These are phyloP conservation scores for Scophthalmus maximus DNA, from an alignment of 2,113 vertebrate species.

Conservation along the genomic window DNA sequence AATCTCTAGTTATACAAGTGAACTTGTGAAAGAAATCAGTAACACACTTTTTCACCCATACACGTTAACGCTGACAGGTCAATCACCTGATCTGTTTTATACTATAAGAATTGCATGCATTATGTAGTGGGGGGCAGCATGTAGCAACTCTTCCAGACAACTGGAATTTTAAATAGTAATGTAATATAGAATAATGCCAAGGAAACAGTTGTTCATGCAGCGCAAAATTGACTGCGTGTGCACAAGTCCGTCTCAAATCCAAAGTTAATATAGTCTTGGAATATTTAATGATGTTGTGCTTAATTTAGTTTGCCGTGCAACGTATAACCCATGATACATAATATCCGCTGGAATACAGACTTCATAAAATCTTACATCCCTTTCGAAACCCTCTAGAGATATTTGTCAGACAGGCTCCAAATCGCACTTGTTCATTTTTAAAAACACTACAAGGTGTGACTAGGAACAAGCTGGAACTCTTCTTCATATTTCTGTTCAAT, in stretches of 20 bases:
- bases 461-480: neutral
- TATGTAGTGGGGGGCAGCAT: neutral
- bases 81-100: too few relatives aligned
- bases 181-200: neutral
- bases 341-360: neutral
- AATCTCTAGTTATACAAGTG: neutral
- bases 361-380: neutral
- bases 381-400: neutral
- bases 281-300: neutral
- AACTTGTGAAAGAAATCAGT: too few relatives aligned
- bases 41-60: too few relatives aligned
- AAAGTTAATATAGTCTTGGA: neutral
- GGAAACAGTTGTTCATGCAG: neutral
- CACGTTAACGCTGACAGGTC: neutral
- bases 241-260: too few relatives aligned
- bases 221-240: too few relatives aligned
- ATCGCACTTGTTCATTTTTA: neutral
- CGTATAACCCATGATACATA: neutral
- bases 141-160: neutral
- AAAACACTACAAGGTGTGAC: neutral
- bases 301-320: neutral
- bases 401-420: neutral
- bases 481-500: conserved; percentile 26
- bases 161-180: neutral
- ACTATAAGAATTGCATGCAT: too few relatives aligned